A percentile compares a stretch with the other conserved stretches of the same genome.
Conservation (phyloP, 1,140 invertebrate species). For the Drosophila carrolli region DNA sequence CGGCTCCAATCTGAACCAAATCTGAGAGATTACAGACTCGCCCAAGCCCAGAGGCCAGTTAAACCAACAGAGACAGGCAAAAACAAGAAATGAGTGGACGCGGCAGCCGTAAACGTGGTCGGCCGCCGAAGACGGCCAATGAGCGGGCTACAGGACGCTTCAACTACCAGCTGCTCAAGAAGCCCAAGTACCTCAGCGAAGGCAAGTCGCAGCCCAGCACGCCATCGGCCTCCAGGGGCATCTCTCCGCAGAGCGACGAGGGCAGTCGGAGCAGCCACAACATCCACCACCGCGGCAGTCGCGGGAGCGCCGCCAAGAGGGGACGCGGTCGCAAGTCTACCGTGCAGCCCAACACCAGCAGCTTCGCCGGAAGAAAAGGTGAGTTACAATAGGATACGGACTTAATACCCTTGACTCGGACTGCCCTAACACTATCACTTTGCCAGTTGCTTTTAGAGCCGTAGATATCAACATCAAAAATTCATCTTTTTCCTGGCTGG, state of each 20-base stretch:
- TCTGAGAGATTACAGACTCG: conserved; percentile 16
- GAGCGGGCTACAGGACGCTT: conserved; percentile 93
- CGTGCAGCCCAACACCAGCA: conserved; percentile 62
- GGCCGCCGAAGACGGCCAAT: conserved; percentile 94
- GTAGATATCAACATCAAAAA: too few relatives aligned
- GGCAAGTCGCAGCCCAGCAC: conserved; percentile 89
- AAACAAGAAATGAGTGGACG: conserved; percentile 86
- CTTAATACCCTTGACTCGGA: too few relatives aligned
- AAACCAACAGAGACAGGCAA: conserved; percentile 1
- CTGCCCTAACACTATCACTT: too few relatives aligned
- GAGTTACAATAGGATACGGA: conserved; percentile 42
- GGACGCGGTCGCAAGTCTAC: conserved; percentile 85
- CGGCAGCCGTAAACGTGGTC: conserved; percentile 92
- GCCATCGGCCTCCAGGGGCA: conserved; percentile 89
- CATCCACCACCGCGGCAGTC: conserved; percentile 70
- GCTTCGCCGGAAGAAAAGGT: conserved; percentile 87
- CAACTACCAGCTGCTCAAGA: conserved; percentile 94
- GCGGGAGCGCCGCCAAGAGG: conserved; percentile 83
- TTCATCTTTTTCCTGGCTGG: too few relatives aligned
- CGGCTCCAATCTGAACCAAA: conserved; percentile 8
- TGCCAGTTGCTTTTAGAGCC: too few relatives aligned
- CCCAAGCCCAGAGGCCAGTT: not conserved
- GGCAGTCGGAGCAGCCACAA: conserved; percentile 87
- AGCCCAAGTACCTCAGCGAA: conserved; percentile 94
- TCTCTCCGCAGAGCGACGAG: conserved; percentile 90